phyloP scores from a whole-genome alignment of 2,888 invertebrate genomes.

The Archips crataeganus region DNA sequence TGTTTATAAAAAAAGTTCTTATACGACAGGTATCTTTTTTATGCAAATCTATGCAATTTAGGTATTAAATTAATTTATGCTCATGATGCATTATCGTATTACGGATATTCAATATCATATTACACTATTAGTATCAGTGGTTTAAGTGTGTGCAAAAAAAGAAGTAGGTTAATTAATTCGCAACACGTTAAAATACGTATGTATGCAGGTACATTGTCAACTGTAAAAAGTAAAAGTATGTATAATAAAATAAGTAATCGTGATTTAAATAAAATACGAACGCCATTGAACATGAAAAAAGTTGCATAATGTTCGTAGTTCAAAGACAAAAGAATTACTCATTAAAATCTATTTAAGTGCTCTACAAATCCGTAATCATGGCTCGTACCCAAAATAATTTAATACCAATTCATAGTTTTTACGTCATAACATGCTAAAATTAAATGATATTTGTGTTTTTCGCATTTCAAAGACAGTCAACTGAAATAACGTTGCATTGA shows the following conservation, averaged over 20 bases:
- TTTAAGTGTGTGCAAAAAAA: neutral
- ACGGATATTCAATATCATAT: neutral
- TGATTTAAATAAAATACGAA: too few relatives aligned
- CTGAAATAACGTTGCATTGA: conserved; percentile 36
- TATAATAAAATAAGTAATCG: too few relatives aligned
- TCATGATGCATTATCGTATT: neutral
- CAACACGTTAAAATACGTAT: too few relatives aligned
- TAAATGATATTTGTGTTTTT: conserved; percentile 27
- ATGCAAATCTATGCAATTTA: too few relatives aligned
- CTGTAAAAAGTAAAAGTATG: too few relatives aligned
- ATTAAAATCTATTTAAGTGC: conserved; percentile 25
- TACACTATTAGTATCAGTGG: neutral
- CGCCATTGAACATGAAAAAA: conserved; percentile 8
- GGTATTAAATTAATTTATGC: neutral
- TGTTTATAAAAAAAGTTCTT: too few relatives aligned
- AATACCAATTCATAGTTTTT: conserved; percentile 30
- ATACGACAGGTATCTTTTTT: too few relatives aligned
- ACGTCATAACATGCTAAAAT: conserved; percentile 34
- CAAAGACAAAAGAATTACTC: conserved; percentile 24
- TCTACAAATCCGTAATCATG: conserved; percentile 26
- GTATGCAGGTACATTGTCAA: too few relatives aligned
- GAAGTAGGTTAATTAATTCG: neutral
- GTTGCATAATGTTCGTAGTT: conserved; percentile 13
- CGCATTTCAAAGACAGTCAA: conserved; percentile 17
- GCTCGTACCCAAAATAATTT: conserved; percentile 32